These are phyloP conservation scores for Oreochromis mossambicus DNA, from an alignment of 2,797 vertebrate genomes.

Conservation along the genomic window DNA sequence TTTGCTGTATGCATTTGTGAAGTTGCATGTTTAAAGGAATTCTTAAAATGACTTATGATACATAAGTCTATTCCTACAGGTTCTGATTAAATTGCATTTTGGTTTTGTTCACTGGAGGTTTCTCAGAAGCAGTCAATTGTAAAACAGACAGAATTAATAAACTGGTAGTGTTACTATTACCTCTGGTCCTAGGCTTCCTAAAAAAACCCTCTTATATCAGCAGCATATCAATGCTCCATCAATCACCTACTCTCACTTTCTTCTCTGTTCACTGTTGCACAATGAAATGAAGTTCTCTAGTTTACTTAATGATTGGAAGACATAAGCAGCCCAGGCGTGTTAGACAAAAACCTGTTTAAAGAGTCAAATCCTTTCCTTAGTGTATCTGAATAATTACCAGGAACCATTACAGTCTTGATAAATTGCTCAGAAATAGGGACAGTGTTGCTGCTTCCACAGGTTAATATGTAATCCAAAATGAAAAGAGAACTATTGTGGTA, in stretches of 20 bases:
- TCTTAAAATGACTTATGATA: not conserved
- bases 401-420: not conserved
- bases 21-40: not conserved
- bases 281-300: not conserved
- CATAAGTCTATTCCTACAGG: not conserved
- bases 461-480: not conserved
- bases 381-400: not conserved
- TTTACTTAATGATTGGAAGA: not conserved
- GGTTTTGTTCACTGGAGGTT: not conserved
- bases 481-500: not conserved
- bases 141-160: not conserved
- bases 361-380: not conserved
- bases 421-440: not conserved
- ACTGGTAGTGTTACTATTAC: not conserved
- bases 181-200: not conserved
- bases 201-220: not conserved
- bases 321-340: not conserved
- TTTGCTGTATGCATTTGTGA: not conserved
- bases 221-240: not conserved
- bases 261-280: not conserved
- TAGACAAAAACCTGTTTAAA: not conserved
- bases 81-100: not conserved
- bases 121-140: not conserved
- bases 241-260: not conserved
- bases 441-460: not conserved